Evolutionary conservation across 2,113 vertebrate species (phyloP).

Genomic region (western clawed frog (Xenopus tropicalis)): DNA sequence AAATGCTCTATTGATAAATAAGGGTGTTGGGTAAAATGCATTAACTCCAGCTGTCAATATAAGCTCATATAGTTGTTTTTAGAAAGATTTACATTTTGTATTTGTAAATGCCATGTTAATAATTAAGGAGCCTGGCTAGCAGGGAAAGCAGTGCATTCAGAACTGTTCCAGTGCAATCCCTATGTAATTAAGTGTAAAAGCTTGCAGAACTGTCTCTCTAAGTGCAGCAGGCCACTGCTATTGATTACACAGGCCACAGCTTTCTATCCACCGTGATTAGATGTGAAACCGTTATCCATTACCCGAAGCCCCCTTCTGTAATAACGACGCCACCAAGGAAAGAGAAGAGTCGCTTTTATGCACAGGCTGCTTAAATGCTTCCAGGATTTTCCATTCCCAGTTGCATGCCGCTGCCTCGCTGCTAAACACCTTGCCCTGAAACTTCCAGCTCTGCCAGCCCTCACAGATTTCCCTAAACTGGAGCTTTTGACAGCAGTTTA

Average conservation of each 20-base stretch:
- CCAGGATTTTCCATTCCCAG: too few species aligned
- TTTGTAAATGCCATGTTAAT: not conserved
- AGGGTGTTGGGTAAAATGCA: too few species aligned
- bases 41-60: too few species aligned
- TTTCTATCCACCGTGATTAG: not conserved
- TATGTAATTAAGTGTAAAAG: not conserved
- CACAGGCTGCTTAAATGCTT: too few species aligned
- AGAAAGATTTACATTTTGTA: too few species aligned
- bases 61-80: too few species aligned
- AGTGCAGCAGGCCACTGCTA: not conserved
- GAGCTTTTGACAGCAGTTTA: constrained; percentile 6
- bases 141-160: not conserved
- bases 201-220: not conserved
- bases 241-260: not conserved
- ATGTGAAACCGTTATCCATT: not conserved
- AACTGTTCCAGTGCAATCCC: not conserved
- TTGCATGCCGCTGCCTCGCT: too few species aligned
- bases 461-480: not conserved
- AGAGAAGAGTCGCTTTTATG: too few species aligned
- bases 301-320: not conserved
- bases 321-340: too few species aligned
- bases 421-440: too few species aligned
- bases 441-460: too few species aligned
- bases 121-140: not conserved
- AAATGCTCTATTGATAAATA: too few species aligned